These are phyloP conservation scores for Pasiphila rectangulata DNA, from an alignment of 2,888 invertebrate genomes.

Conservation along the genomic window DNA sequence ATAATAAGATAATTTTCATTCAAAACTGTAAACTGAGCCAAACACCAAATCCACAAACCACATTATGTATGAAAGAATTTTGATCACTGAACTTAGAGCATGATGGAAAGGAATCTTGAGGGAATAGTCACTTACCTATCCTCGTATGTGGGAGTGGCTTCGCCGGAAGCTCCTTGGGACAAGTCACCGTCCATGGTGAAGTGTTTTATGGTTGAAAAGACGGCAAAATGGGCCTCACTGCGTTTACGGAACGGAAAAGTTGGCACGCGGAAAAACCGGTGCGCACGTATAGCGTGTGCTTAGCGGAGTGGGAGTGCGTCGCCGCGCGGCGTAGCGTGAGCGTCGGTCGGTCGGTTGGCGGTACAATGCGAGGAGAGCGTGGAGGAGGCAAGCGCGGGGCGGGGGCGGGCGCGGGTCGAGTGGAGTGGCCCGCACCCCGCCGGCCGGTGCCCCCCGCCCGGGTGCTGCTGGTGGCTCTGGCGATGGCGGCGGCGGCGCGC, in stretches of 20 bases:
- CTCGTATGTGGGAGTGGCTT: conserved; percentile 62
- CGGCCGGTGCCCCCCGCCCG: conserved; percentile 56
- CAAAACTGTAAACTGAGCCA: no score
- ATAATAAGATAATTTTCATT: no score
- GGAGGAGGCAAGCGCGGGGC: conserved; percentile 26
- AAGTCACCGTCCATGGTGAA: conserved; percentile 62
- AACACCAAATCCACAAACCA: neutral
- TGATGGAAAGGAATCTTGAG: no score
- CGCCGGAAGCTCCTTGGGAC: conserved; percentile 65
- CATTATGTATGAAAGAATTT: neutral
- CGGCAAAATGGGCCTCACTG: conserved; percentile 39
- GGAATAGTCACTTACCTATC: conserved; percentile 62
- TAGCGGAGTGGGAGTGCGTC: conserved; percentile 40
- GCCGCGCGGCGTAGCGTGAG: conserved; percentile 32
- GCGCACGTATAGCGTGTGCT: conserved; percentile 49
- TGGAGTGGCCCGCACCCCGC: conserved; percentile 39
- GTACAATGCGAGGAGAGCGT: conserved; percentile 32
- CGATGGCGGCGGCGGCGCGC: conserved; percentile 32
- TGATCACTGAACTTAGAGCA: no score
- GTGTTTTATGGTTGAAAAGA: conserved; percentile 30
- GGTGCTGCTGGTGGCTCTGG: conserved; percentile 34
- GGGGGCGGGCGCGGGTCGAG: conserved; percentile 31
- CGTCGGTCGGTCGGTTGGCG: conserved; percentile 30
- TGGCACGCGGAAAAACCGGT: conserved; percentile 53
- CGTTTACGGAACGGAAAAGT: conserved; percentile 42